Evolutionary conservation across 2,797 vertebrate genomes (phyloP).

Genomic region (Muraenolepis orangiensis): DNA sequence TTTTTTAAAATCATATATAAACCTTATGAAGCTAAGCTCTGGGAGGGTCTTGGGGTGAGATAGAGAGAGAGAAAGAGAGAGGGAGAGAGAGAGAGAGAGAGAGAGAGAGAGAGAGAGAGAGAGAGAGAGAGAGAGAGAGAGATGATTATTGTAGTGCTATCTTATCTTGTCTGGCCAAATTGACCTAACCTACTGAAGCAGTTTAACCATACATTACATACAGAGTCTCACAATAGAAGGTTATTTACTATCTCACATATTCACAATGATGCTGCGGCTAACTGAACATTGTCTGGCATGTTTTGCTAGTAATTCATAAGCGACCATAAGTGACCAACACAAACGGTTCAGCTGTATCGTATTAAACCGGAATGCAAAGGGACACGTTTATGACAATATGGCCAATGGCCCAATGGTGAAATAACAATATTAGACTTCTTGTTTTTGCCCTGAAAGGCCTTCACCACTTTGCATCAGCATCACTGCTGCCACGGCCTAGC

Average conservation of each 20-base stretch:
- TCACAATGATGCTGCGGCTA: neutral
- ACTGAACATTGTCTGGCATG: no score
- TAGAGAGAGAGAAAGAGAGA: neutral
- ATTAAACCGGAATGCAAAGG: neutral
- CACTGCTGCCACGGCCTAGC: neutral
- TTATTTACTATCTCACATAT: neutral
- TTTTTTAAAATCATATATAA: no score
- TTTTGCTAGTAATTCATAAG: no score
- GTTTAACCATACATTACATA: neutral
- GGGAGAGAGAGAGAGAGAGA: no score
- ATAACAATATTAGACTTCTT: neutral
- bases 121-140: no score
- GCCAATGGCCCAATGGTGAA: neutral
- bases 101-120: neutral
- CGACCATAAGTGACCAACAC: neutral
- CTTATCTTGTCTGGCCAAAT: neutral
- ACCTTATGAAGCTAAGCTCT: no score
- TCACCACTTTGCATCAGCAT: neutral
- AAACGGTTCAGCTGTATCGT: neutral
- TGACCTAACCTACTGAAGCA: neutral
- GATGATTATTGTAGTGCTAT: neutral
- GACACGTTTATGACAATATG: neutral
- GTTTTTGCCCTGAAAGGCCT: neutral
- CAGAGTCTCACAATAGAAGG: neutral
- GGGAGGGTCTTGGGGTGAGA: no score